Percentiles rank a stretch among this genome's conserved stretches.
These are phyloP conservation scores for Cosmopolites sordidus DNA, from an alignment of 2,888 invertebrate genomes.

Conservation along the genomic window DNA sequence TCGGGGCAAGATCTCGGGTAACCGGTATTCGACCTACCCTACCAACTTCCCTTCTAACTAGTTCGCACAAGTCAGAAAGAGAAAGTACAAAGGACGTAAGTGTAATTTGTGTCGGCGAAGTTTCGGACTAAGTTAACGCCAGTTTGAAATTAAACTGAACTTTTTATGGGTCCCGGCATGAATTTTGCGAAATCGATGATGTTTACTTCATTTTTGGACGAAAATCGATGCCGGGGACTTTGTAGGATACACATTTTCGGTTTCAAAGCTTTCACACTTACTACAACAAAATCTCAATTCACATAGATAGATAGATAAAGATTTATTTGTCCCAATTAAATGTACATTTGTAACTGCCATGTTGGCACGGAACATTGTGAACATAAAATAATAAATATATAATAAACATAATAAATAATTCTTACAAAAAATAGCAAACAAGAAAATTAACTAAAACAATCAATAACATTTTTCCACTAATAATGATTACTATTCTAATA, in stretches of 20 bases:
- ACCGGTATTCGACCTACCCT: conserved; percentile 46
- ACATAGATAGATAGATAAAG: too few relatives aligned
- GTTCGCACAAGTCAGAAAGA: conserved; percentile 48
- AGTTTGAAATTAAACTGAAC: conserved; percentile 48
- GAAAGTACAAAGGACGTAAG: conserved; percentile 49
- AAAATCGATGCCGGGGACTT: conserved; percentile 20
- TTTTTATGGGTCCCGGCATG: conserved; percentile 48
- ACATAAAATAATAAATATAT: too few relatives aligned
- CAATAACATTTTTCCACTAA: too few relatives aligned
- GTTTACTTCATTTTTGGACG: conserved; percentile 37
- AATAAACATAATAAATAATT: too few relatives aligned
- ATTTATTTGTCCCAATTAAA: too few relatives aligned
- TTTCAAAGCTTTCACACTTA: background rate
- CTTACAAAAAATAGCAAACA: too few relatives aligned
- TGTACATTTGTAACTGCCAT: too few relatives aligned
- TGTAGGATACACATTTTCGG: conserved; percentile 6
- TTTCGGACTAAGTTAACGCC: conserved; percentile 47
- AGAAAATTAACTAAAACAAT: too few relatives aligned
- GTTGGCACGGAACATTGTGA: too few relatives aligned
- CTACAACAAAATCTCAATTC: background rate
- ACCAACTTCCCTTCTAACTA: conserved; percentile 44
- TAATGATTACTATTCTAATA: too few relatives aligned
- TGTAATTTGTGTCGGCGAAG: conserved; percentile 49
- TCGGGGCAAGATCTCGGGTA: background rate
- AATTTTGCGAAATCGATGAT: conserved; percentile 49